Evolutionary conservation across 2,113 vertebrate genomes (phyloP).

Genomic region (Hippopotamus amphibius): DNA sequence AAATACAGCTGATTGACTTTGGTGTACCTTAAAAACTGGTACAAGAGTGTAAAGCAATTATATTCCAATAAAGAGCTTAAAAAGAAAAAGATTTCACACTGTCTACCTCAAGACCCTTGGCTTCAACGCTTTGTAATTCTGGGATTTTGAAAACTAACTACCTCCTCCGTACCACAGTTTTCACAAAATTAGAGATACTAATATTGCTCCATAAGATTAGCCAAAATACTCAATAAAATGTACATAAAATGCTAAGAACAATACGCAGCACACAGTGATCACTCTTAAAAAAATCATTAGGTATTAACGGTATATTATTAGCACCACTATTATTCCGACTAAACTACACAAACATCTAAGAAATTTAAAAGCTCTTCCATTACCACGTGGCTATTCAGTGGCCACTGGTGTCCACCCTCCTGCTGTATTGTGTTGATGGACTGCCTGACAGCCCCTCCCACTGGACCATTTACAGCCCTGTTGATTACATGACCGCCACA

Average conservation of each 20-base stretch:
- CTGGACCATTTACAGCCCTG: background rate
- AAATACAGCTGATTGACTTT: too few relatives aligned
- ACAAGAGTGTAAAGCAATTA: too few relatives aligned
- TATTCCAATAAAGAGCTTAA: too few relatives aligned
- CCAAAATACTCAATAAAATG: background rate
- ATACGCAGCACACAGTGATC: background rate
- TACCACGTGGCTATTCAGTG: background rate
- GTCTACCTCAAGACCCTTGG: background rate
- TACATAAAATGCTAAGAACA: background rate
- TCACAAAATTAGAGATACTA: background rate
- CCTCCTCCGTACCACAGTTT: background rate
- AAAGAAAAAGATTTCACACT: too few relatives aligned
- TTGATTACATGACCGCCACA: background rate
- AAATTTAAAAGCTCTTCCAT: background rate
- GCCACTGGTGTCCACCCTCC: fast-evolving
- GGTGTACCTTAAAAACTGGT: too few relatives aligned
- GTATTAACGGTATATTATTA: background rate
- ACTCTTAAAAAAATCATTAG: background rate
- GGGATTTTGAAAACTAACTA: background rate
- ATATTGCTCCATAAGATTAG: background rate
- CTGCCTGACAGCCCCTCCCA: background rate
- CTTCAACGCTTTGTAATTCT: background rate
- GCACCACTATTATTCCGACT: background rate
- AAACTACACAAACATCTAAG: background rate
- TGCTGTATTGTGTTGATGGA: background rate